Evolutionary conservation across 2,113 vertebrate species (phyloP).

Genomic region (Arenaria interpres): DNA sequence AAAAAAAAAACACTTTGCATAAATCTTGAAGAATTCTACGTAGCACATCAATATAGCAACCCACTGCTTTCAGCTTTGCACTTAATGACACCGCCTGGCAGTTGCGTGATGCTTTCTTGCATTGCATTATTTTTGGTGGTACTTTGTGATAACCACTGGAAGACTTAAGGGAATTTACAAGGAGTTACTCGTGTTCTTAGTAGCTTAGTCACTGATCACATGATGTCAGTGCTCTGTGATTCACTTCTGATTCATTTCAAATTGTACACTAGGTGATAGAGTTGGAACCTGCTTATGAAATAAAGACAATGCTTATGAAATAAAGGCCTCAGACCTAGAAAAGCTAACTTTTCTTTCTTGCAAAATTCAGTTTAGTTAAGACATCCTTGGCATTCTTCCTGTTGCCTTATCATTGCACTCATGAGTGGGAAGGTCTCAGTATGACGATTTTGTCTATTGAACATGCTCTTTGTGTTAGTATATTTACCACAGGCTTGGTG

Average conservation of each 20-base stretch:
- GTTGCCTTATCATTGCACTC: not conserved
- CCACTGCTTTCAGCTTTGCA: not conserved
- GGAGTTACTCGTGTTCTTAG: not conserved
- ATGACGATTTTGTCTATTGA: not conserved
- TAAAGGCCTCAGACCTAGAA: not conserved
- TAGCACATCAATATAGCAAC: not conserved
- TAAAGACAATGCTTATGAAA: not conserved
- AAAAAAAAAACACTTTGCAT: not conserved
- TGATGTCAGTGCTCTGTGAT: constrained; percentile 27
- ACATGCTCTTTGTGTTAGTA: not conserved
- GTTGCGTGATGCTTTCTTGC: not conserved
- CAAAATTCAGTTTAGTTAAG: not conserved
- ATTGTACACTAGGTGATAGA: not conserved
- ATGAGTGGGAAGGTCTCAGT: not conserved
- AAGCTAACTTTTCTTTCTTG: not conserved
- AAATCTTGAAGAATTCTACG: not conserved
- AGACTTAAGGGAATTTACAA: constrained; percentile 6
- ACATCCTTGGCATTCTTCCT: not conserved
- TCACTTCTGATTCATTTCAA: constrained; percentile 47
- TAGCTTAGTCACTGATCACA: constrained; percentile 33
- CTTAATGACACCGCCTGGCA: not conserved
- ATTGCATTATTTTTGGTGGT: not conserved
- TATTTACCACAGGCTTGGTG: not conserved
- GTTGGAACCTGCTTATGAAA: constrained; percentile 20
- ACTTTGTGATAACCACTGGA: not conserved